Conservation (phyloP, 2,113 vertebrate species). For the Bettongia penicillata region DNA sequence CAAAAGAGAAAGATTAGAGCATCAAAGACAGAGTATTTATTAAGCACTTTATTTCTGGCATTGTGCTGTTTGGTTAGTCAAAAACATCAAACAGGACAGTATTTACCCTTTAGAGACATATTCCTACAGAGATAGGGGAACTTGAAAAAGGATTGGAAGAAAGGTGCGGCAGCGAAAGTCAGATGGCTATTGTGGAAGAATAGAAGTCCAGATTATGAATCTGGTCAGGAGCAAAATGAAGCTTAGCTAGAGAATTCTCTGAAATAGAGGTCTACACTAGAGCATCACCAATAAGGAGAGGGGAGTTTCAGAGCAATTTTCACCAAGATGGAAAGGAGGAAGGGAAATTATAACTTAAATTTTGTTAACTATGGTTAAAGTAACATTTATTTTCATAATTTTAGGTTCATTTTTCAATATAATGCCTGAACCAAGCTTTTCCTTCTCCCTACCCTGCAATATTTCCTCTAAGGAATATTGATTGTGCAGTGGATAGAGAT, state of each 20-base stretch:
- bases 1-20: no score
- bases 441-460: neutral
- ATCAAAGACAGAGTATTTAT: no score
- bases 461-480: neutral
- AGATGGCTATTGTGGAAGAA: neutral
- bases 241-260: neutral
- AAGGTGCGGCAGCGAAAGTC: neutral
- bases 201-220: neutral
- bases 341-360: neutral
- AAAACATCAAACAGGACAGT: neutral
- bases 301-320: neutral
- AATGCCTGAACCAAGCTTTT: neutral
- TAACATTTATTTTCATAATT: neutral
- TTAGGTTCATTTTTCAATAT: neutral
- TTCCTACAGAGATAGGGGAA: neutral
- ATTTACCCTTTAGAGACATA: neutral
- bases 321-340: neutral
- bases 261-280: neutral
- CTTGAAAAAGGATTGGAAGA: neutral
- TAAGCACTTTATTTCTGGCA: no score
- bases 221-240: neutral
- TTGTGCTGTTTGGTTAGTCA: neutral
- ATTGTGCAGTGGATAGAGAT: neutral
- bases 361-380: neutral
- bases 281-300: neutral